Evolutionary conservation across 2,113 vertebrate species (phyloP).

Genomic region (Python bivittatus): DNA sequence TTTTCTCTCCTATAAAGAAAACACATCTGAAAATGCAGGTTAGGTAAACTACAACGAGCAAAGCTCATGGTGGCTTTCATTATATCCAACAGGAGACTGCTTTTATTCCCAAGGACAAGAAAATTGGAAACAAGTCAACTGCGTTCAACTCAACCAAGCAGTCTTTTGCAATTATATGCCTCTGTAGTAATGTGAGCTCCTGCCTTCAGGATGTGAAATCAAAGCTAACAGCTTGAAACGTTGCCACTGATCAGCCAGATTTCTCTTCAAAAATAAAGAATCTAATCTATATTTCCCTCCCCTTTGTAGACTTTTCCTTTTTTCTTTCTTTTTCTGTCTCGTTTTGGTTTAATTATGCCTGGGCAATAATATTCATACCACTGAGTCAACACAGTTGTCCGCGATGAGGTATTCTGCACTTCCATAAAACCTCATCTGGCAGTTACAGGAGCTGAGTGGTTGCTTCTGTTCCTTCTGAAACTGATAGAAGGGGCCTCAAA

Average conservation of each 20-base stretch:
- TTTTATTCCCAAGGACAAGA: slow-evolving; percentile 39
- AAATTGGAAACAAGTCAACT: slow-evolving; percentile 45
- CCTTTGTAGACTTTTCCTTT: not conserved
- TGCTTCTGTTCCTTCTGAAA: not conserved
- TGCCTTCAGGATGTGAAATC: slow-evolving; percentile 46
- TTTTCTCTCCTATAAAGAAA: not conserved
- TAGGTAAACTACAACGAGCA: not conserved
- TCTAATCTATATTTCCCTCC: not conserved
- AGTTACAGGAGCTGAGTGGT: not conserved
- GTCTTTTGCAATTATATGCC: slow-evolving; percentile 34
- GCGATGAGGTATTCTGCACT: not conserved
- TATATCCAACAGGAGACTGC: not conserved
- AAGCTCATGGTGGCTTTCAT: slow-evolving; percentile 16
- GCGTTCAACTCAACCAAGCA: slow-evolving; percentile 20
- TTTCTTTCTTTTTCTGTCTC: not conserved
- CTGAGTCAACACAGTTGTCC: not conserved
- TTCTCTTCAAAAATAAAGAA: slow-evolving; percentile 5
- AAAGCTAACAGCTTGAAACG: slow-evolving; percentile 53
- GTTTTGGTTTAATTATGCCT: not conserved
- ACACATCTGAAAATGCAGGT: not conserved
- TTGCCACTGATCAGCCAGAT: slow-evolving; percentile 25
- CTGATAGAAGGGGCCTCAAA: not conserved
- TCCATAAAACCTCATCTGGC: not conserved
- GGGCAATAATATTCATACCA: not conserved
- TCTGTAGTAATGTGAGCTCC: slow-evolving; percentile 38